phyloP scores from a whole-genome alignment of 2,888 invertebrate species.

The Chalcis sispes region DNA sequence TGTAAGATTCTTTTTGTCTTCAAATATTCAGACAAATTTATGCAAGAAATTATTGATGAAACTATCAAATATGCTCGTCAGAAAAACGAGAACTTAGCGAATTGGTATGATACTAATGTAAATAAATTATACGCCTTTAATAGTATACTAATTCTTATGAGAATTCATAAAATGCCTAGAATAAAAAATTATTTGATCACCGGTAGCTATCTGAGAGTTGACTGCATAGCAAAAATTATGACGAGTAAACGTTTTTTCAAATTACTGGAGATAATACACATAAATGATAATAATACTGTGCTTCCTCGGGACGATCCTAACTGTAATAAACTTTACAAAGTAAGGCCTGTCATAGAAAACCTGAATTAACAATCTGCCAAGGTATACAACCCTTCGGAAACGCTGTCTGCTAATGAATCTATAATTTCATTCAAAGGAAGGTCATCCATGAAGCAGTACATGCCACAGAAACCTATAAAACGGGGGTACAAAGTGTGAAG shows the following conservation, averaged over 20 bases:
- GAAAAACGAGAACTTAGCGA: neutral
- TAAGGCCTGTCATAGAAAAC: slow-evolving; percentile 36
- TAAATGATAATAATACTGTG: slow-evolving; percentile 21
- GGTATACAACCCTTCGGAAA: slow-evolving; percentile 36
- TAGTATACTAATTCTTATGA: slow-evolving; percentile 7
- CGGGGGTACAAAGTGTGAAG: slow-evolving; percentile 52
- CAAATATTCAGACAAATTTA: neutral
- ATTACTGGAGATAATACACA: neutral
- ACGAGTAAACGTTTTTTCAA: slow-evolving; percentile 4
- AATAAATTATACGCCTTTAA: neutral
- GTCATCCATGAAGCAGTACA: slow-evolving; percentile 46
- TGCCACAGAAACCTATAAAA: slow-evolving; percentile 50
- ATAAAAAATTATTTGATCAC: slow-evolving; percentile 1
- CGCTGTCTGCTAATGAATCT: slow-evolving; percentile 46
- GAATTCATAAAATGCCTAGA: slow-evolving; percentile 4
- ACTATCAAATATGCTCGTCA: slow-evolving; percentile 19
- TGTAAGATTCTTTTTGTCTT: slow-evolving; percentile 10
- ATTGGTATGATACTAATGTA: too few relatives aligned
- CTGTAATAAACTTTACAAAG: slow-evolving; percentile 50
- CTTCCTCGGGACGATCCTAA: slow-evolving; percentile 37
- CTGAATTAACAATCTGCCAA: slow-evolving; percentile 11
- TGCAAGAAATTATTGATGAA: slow-evolving; percentile 9
- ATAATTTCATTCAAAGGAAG: slow-evolving; percentile 48
- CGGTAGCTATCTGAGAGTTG: slow-evolving; percentile 2
- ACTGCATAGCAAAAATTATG: neutral